Evolutionary conservation across 2,888 invertebrate genomes (phyloP), one percentile per base, ranked within the genome.

Genomic region (Torymus tubicola): DNA sequence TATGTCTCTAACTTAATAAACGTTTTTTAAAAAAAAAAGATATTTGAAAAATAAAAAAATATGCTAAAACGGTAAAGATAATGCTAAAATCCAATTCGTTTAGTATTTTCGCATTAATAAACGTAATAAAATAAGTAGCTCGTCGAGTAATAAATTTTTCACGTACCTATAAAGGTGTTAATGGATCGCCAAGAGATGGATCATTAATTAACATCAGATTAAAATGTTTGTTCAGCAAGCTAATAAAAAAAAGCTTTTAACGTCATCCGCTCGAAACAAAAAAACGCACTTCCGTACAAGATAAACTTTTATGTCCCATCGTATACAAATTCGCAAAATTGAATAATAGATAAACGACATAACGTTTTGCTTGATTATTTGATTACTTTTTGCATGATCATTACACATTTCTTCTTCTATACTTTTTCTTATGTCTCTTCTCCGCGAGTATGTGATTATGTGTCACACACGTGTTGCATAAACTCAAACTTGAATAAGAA

Each of bases 401-500:
- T 70, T 64, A 77, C 18, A 58, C n/a, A 50, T 55, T 68, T 57
- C 12, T 70, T 63, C 24, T 61, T 31, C n/a, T 63, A 55, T 63
- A 55, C 18, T 21, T 31, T 4, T 42, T 42, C 42, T 42, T 42
- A 42, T 8, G 1, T 8, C 42, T 42, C 42, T 42, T 42, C 42
- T 8, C 8, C 8, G 42, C 8, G 42, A 1, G 42, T n/a, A 42
- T 18, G 24, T 52, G 60, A 75, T 61, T 60, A 60, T 68, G 18
- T 31, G 3, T 52, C 52, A 63, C 8, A 18, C 8, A 18, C 31
- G 53, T 24, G 70, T 78, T 78, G 78, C 78, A 60, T 71, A 78
- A 78, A 63, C 14, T 42, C 16, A 68, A 31, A 53, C 70, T 69
- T 77, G 55, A 77, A 77, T 65, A 65, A 71, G 53, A 78, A 60